Conservation (phyloP, 2,113 vertebrate genomes). For the Corythaeola cristata region DNA sequence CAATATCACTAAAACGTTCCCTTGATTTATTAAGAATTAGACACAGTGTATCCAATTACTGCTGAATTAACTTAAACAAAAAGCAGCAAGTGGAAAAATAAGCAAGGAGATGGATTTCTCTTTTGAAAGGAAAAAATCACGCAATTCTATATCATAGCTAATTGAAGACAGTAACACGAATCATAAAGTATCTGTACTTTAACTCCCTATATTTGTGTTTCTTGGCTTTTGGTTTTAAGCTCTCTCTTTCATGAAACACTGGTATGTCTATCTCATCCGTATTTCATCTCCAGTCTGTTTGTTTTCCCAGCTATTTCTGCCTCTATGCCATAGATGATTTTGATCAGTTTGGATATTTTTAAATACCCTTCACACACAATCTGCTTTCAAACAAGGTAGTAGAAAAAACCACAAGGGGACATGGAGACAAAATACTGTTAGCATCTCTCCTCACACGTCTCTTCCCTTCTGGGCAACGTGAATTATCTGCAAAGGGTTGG, state of each 20-base stretch:
- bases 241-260: slow-evolving; percentile 19
- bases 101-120: slow-evolving; percentile 55
- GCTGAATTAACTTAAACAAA: slow-evolving; percentile 68
- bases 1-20: slow-evolving; percentile 74
- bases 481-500: not conserved
- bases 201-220: slow-evolving; percentile 39
- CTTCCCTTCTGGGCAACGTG: not conserved
- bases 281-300: slow-evolving; percentile 56
- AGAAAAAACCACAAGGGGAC: not conserved
- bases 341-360: slow-evolving; percentile 53
- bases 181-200: slow-evolving; percentile 40
- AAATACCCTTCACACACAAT: slow-evolving; percentile 50
- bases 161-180: slow-evolving; percentile 39
- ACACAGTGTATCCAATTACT: slow-evolving; percentile 74
- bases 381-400: slow-evolving; percentile 34
- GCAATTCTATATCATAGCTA: slow-evolving; percentile 29
- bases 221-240: slow-evolving; percentile 33
- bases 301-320: slow-evolving; percentile 35
- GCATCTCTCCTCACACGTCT: not conserved
- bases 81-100: slow-evolving; percentile 64
- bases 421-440: not conserved
- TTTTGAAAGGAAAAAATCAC: slow-evolving; percentile 16
- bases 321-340: slow-evolving; percentile 38
- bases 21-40: slow-evolving; percentile 82
- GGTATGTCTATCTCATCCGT: slow-evolving; percentile 38